Conservation (phyloP, 2,888 invertebrate species). For the Acrobasis repandana region DNA sequence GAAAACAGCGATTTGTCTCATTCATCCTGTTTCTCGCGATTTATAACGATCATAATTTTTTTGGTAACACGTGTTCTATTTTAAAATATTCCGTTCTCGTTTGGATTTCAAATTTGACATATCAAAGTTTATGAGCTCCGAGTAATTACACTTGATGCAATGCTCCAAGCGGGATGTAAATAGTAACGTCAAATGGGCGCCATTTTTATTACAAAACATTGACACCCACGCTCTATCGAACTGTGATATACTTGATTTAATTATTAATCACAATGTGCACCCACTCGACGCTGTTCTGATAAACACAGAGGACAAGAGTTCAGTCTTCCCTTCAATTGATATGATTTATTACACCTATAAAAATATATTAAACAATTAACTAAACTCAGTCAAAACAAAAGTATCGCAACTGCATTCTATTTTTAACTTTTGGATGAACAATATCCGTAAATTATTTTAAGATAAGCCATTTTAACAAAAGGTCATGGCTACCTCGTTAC, state of each 20-base stretch:
- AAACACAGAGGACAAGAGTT: constrained; percentile 34
- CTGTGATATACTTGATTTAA: constrained; percentile 66
- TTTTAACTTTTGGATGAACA: constrained; percentile 27
- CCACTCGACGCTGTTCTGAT: constrained; percentile 38
- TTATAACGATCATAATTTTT: background rate
- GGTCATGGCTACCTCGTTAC: constrained; percentile 32
- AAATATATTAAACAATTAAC: constrained; percentile 31
- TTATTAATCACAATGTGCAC: constrained; percentile 55
- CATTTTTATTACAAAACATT: constrained; percentile 71
- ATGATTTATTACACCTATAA: constrained; percentile 36
- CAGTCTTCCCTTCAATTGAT: constrained; percentile 38
- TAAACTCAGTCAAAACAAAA: constrained; percentile 43
- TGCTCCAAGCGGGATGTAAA: constrained; percentile 53
- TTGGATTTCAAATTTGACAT: constrained; percentile 12
- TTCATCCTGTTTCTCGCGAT: background rate
- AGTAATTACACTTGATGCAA: constrained; percentile 57
- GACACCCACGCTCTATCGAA: constrained; percentile 52
- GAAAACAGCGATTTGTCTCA: constrained; percentile 5
- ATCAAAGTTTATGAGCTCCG: constrained; percentile 40
- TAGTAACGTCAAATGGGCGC: constrained; percentile 61
- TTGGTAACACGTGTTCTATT: background rate
- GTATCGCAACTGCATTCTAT: constrained; percentile 34
- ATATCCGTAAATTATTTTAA: constrained; percentile 32
- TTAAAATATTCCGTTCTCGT: background rate
- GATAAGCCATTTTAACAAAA: constrained; percentile 30